phyloP scores from a whole-genome alignment of 2,888 invertebrate species.

The Lasius platythorax region DNA sequence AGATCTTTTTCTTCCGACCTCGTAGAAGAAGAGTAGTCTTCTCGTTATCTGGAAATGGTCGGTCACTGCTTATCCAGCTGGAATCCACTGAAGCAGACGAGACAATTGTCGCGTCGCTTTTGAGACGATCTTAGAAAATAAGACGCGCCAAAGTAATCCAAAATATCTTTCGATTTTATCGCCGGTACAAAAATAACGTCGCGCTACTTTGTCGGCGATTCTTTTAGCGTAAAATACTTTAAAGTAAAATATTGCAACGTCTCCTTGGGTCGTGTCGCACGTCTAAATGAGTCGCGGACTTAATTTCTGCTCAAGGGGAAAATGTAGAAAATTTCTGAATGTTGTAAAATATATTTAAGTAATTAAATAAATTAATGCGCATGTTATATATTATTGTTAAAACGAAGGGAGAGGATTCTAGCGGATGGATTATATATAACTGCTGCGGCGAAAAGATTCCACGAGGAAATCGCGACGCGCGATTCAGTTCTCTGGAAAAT shows the following conservation, averaged over 20 bases:
- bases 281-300: not conserved
- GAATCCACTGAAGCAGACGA: conserved; percentile 64
- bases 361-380: not conserved
- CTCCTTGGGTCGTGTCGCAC: not conserved
- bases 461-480: conserved; percentile 29
- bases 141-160: conserved; percentile 12
- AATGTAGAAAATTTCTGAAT: not conserved
- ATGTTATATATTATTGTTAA: not conserved
- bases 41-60: conserved; percentile 79
- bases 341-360: not conserved
- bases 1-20: conserved; percentile 64
- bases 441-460: not conserved
- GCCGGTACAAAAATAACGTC: not conserved
- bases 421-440: not conserved
- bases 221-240: not conserved
- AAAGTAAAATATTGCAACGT: not conserved
- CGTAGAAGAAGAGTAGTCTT: conserved; percentile 50
- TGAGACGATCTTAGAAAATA: conserved; percentile 55
- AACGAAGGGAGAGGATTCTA: not conserved
- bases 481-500: conserved; percentile 37
- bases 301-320: not conserved
- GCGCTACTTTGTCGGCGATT: not conserved
- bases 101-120: conserved; percentile 64
- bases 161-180: not conserved
- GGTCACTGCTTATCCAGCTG: conserved; percentile 76